These are phyloP conservation scores for Sthenelais limicola DNA, from an alignment of 2,888 invertebrate genomes.

Conservation along the genomic window DNA sequence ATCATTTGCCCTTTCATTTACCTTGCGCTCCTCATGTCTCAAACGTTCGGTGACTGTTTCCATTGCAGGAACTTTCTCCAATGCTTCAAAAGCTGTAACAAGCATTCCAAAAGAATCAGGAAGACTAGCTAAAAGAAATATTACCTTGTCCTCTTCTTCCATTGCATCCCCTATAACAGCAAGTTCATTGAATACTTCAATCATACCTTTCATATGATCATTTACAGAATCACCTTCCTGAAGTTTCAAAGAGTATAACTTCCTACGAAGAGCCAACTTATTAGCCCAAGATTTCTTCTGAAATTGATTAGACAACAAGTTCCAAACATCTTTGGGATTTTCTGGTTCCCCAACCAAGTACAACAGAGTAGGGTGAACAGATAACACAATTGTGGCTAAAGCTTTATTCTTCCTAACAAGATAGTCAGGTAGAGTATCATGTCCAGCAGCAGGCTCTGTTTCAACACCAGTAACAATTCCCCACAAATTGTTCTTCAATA, in stretches of 20 bases:
- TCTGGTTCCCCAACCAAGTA: conserved; percentile 31
- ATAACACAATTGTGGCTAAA: conserved; percentile 36
- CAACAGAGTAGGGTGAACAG: conserved; percentile 25
- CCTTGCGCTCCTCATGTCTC: conserved; percentile 22
- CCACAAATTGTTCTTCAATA: conserved; percentile 22
- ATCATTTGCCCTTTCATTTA: not conserved
- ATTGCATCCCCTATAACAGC: conserved; percentile 20
- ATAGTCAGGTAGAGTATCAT: conserved; percentile 20
- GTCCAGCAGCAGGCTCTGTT: not conserved
- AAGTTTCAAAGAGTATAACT: conserved; percentile 12
- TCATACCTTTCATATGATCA: conserved; percentile 27
- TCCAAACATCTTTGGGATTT: conserved; percentile 18
- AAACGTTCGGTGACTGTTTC: conserved; percentile 17
- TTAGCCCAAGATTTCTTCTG: conserved; percentile 42
- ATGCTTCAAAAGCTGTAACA: conserved; percentile 30
- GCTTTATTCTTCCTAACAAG: conserved; percentile 1
- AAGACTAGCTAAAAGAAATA: conserved; percentile 21
- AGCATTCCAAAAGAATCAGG: conserved; percentile 27
- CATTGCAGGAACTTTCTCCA: conserved; percentile 19
- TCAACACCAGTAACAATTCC: conserved; percentile 27
- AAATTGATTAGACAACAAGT: conserved; percentile 21
- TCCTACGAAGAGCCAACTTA: conserved; percentile 17
- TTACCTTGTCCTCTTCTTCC: conserved; percentile 9
- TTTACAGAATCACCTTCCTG: conserved; percentile 20
- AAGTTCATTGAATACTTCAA: conserved; percentile 21